phyloP scores from a whole-genome alignment of 2,797 vertebrate genomes.

The Rachycentron canadum region DNA sequence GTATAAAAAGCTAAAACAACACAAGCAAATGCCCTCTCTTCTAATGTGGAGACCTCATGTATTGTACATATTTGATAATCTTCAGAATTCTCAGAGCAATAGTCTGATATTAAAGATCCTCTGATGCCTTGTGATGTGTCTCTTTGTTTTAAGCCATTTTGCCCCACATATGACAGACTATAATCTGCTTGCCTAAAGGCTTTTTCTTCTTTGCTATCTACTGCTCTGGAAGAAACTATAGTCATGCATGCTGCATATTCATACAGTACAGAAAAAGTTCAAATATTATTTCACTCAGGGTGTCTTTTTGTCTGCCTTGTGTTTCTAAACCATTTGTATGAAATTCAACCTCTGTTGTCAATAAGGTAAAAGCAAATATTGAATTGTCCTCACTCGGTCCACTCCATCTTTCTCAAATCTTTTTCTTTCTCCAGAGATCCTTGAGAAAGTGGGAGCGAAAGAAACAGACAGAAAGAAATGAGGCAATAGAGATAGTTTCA shows the following conservation, averaged over 20 bases:
- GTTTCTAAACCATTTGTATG: constrained; percentile 49
- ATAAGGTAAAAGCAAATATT: constrained; percentile 77
- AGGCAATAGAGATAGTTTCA: constrained; percentile 68
- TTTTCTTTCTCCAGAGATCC: constrained; percentile 74
- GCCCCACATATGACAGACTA: constrained; percentile 20
- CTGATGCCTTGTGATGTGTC: constrained; percentile 23
- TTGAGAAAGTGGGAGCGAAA: constrained; percentile 62
- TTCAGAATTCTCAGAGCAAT: constrained; percentile 27
- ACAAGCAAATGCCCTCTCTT: neutral
- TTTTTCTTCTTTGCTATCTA: constrained; percentile 20
- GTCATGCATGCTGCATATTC: constrained; percentile 65
- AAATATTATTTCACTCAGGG: constrained; percentile 64
- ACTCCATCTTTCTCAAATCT: constrained; percentile 71
- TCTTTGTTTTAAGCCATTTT: constrained; percentile 51
- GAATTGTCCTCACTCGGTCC: constrained; percentile 71
- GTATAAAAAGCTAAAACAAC: constrained; percentile 2
- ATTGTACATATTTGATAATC: constrained; percentile 20
- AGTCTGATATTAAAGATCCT: constrained; percentile 35
- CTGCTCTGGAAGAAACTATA: constrained; percentile 34
- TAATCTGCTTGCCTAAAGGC: constrained; percentile 38
- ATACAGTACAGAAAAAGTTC: constrained; percentile 61
- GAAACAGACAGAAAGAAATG: constrained; percentile 57
- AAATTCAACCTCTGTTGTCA: constrained; percentile 64
- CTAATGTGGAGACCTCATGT: neutral
- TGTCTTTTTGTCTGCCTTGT: constrained; percentile 45